Conservation (phyloP, 2,888 invertebrate genomes). For the Eupithecia dodoneata region DNA sequence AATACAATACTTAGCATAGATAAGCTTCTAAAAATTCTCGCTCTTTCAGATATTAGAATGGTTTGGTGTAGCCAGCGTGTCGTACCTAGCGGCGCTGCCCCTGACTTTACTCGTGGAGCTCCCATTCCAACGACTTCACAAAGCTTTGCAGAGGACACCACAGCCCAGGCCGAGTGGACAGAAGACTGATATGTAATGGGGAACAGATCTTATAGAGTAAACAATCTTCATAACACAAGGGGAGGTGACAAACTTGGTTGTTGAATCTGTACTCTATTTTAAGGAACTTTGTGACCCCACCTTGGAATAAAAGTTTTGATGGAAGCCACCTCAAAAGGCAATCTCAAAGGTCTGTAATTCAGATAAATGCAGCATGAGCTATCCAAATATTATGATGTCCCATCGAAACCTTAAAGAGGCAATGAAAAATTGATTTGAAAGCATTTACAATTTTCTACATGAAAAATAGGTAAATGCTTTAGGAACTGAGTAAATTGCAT, state of each 20-base stretch:
- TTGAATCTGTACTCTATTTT: background rate
- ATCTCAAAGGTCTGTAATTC: background rate
- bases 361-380: background rate
- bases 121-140: conserved; percentile 67
- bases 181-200: conserved; percentile 48
- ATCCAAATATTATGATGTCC: conserved; percentile 4
- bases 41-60: conserved; percentile 64
- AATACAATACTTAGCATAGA: no score
- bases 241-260: background rate
- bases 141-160: conserved; percentile 60
- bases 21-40: background rate
- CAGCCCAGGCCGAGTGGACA: conserved; percentile 75
- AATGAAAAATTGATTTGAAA: background rate
- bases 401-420: background rate
- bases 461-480: conserved; percentile 14
- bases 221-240: background rate
- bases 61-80: conserved; percentile 71
- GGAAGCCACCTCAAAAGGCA: background rate
- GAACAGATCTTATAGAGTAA: background rate
- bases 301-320: background rate
- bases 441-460: conserved; percentile 13
- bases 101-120: conserved; percentile 76
- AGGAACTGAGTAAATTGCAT: background rate
- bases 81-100: conserved; percentile 70
- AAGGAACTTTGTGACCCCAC: background rate